These are phyloP conservation scores for Setophaga kirtlandii DNA, from an alignment of 2,113 vertebrate species.

Conservation along the genomic window DNA sequence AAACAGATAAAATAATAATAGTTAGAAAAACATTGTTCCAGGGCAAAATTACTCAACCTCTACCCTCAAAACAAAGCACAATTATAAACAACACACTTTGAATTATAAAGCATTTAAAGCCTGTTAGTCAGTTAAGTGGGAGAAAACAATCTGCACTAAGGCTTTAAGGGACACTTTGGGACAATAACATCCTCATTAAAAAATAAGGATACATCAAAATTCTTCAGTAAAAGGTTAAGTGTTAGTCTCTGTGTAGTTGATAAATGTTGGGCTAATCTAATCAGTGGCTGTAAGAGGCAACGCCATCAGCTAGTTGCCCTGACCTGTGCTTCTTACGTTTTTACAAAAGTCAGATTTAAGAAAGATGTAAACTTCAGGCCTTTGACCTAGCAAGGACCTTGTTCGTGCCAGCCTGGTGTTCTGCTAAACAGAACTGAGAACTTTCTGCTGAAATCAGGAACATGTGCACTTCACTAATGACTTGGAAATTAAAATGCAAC, in stretches of 20 bases:
- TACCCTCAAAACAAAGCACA: neutral
- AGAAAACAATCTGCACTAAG: conserved; percentile 27
- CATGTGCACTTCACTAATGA: conserved; percentile 78
- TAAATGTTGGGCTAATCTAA: conserved; percentile 80
- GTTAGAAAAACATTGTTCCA: neutral
- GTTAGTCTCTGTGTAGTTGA: conserved; percentile 73
- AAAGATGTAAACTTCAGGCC: conserved; percentile 76
- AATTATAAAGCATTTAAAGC: neutral
- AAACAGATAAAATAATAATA: neutral
- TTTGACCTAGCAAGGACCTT: conserved; percentile 79
- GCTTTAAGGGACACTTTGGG: conserved; percentile 23
- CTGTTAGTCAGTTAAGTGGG: neutral
- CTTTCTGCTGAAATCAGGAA: conserved; percentile 77
- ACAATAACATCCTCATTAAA: conserved; percentile 62
- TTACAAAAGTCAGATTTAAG: conserved; percentile 75
- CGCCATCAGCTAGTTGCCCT: conserved; percentile 67
- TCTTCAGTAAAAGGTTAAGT: conserved; percentile 76
- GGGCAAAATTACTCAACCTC: neutral
- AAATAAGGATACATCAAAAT: conserved; percentile 68
- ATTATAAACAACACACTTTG: neutral
- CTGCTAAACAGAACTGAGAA: conserved; percentile 74
- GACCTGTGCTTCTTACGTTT: conserved; percentile 70
- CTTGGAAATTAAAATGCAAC: conserved; percentile 78
- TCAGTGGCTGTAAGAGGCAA: conserved; percentile 62
- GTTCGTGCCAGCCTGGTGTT: conserved; percentile 63